phyloP scores from a whole-genome alignment of 2,797 vertebrate species.

The Eurystomus glaucurus region DNA sequence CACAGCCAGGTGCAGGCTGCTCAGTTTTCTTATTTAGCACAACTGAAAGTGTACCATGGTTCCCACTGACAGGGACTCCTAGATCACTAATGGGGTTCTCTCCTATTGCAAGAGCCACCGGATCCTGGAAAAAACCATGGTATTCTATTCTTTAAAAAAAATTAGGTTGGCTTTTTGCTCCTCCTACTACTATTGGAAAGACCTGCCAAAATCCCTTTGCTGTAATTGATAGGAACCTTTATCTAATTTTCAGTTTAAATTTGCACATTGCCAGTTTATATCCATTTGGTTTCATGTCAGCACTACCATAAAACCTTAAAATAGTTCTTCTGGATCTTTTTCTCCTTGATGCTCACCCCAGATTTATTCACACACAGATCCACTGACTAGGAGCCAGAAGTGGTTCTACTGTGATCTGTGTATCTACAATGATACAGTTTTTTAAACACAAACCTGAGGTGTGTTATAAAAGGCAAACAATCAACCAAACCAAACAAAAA shows the following conservation, averaged over 20 bases:
- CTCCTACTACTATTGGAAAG: not conserved
- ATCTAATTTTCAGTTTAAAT: not conserved
- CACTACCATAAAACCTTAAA: not conserved
- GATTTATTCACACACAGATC: not conserved
- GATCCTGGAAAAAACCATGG: not conserved
- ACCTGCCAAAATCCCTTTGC: not conserved
- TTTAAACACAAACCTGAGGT: not conserved
- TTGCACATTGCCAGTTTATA: not conserved
- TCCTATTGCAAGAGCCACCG: not conserved
- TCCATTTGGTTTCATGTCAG: not conserved
- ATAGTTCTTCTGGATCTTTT: not conserved
- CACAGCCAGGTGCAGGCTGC: not conserved
- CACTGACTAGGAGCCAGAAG: not conserved
- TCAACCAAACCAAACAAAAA: accelerated
- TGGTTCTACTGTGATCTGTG: not conserved
- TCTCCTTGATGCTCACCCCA: not conserved
- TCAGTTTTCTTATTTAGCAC: not conserved
- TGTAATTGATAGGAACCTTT: not conserved
- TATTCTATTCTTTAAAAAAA: not conserved
- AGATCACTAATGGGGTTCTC: not conserved
- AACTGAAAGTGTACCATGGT: not conserved
- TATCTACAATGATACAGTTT: not conserved
- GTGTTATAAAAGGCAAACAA: not conserved
- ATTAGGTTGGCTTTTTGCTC: not conserved
- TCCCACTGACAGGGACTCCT: not conserved